Conservation (phyloP, 2,113 vertebrate genomes). For the Rhynchomys soricoides region DNA sequence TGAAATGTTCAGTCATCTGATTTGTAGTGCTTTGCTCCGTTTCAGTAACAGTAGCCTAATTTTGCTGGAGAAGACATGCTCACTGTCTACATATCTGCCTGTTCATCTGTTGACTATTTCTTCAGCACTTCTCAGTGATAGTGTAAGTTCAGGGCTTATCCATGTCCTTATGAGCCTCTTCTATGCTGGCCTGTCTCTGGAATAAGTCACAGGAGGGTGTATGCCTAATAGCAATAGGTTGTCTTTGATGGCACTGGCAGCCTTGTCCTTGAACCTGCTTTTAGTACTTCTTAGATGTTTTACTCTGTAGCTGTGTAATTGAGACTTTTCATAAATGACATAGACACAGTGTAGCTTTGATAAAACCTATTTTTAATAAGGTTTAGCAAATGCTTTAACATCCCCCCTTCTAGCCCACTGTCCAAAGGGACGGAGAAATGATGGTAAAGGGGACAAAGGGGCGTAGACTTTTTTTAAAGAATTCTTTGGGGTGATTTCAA, state of each 20-base stretch:
- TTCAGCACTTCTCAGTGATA: not conserved
- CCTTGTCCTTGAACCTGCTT: not conserved
- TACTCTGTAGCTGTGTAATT: not conserved
- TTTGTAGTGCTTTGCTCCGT: not conserved
- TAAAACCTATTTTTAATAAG: no score
- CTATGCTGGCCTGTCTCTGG: not conserved
- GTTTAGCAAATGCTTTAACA: no score
- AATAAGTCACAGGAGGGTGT: not conserved
- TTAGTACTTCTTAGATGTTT: not conserved
- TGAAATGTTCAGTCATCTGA: not conserved
- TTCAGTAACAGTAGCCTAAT: not conserved
- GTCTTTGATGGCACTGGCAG: rapidly evolving
- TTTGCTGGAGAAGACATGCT: not conserved
- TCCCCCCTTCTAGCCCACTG: no score
- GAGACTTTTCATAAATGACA: not conserved
- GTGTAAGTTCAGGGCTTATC: not conserved
- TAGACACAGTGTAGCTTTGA: not conserved
- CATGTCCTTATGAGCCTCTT: not conserved
- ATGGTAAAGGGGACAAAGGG: no score
- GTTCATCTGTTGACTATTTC: not conserved
- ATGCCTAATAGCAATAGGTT: not conserved
- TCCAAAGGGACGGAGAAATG: no score
- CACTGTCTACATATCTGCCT: not conserved
- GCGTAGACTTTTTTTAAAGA: no score
- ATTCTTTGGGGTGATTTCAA: no score